These are phyloP conservation scores for Leptarthrus brevirostris DNA, from an alignment of 2,888 invertebrate species.

Conservation along the genomic window DNA sequence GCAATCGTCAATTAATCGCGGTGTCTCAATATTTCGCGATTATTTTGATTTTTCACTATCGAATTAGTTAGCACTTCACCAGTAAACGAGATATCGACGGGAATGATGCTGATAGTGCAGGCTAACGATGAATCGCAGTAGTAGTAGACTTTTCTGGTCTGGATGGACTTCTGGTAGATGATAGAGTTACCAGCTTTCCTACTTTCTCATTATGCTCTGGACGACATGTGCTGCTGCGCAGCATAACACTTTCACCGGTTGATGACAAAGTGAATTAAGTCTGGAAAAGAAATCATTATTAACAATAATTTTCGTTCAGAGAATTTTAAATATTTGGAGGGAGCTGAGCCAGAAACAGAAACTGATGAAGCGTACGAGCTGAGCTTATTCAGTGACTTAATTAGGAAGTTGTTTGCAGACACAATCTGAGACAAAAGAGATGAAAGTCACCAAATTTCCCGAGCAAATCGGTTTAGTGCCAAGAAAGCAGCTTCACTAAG, in stretches of 20 bases:
- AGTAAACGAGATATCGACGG: not conserved
- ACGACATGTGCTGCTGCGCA: slow-evolving; percentile 5
- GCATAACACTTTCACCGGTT: slow-evolving; percentile 27
- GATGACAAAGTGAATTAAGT: slow-evolving; percentile 6
- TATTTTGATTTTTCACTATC: not conserved
- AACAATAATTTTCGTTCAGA: not conserved
- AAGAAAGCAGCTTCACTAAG: not conserved
- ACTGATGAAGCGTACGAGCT: not conserved
- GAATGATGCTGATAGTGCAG: not conserved
- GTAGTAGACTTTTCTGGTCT: not conserved
- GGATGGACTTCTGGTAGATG: not conserved
- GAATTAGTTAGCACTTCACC: no score
- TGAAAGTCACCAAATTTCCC: not conserved
- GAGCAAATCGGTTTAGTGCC: not conserved
- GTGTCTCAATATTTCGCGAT: not conserved
- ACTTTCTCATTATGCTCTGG: slow-evolving; percentile 12
- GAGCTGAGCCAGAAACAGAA: not conserved
- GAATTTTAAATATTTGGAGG: not conserved
- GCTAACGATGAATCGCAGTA: not conserved
- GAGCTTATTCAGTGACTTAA: not conserved
- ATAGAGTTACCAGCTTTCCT: not conserved
- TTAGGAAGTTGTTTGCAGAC: not conserved
- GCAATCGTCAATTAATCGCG: not conserved
- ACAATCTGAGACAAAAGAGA: not conserved
- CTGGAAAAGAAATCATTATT: slow-evolving; percentile 30